Evolutionary conservation across 2,888 invertebrate species (phyloP).

Genomic region (Aromia moschata): DNA sequence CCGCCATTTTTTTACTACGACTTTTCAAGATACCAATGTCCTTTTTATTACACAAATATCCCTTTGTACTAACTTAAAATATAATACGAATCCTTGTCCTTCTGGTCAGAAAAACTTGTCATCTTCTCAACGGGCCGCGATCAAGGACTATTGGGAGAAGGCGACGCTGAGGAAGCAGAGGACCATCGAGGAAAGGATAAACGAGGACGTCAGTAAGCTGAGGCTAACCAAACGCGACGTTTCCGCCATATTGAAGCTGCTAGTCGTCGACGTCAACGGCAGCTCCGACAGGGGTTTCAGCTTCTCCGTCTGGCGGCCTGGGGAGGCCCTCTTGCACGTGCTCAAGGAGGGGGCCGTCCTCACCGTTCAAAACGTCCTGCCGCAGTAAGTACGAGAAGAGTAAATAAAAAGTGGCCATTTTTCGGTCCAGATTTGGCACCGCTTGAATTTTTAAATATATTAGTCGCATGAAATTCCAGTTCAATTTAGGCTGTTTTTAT

Average conservation of each 20-base stretch:
- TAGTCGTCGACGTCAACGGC: slow-evolving; percentile 60
- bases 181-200: slow-evolving; percentile 45
- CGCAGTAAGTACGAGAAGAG: slow-evolving; percentile 47
- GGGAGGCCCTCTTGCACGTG: slow-evolving; percentile 67
- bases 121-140: slow-evolving; percentile 59
- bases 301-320: slow-evolving; percentile 78
- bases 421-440: too few relatives aligned
- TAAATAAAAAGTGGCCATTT: too few relatives aligned
- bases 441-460: too few relatives aligned
- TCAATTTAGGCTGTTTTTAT: too few relatives aligned
- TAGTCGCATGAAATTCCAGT: too few relatives aligned
- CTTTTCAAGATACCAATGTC: not conserved
- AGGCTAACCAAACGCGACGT: slow-evolving; percentile 57
- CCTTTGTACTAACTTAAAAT: not conserved
- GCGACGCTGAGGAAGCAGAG: slow-evolving; percentile 55
- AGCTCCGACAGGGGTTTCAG: slow-evolving; percentile 57
- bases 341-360: slow-evolving; percentile 72
- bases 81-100: not conserved
- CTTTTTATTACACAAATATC: not conserved
- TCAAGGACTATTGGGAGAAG: slow-evolving; percentile 61
- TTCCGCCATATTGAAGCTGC: slow-evolving; percentile 61
- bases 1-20: not conserved
- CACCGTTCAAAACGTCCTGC: slow-evolving; percentile 70
- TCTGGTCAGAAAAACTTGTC: slow-evolving; percentile 62
- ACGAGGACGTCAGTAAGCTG: slow-evolving; percentile 43